These are phyloP conservation scores for Seriola dumerili DNA, from an alignment of 2,113 vertebrate species.

Conservation along the genomic window DNA sequence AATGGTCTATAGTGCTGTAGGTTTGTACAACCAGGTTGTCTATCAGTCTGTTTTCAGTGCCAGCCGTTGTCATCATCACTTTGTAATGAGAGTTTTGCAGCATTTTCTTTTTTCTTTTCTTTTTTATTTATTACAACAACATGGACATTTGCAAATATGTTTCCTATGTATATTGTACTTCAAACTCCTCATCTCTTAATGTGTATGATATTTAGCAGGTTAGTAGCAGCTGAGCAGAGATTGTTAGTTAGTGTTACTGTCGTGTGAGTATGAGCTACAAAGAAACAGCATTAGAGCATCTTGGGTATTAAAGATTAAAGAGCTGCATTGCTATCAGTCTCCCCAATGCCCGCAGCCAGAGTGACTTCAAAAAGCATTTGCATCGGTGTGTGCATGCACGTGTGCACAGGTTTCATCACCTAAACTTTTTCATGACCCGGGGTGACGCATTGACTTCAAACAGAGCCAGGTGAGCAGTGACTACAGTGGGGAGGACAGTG, in stretches of 20 bases:
- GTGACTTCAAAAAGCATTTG: conserved; percentile 55
- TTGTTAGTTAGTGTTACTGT: neutral
- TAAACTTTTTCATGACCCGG: conserved; percentile 46
- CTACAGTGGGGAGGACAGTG: conserved; percentile 4
- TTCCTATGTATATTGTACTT: neutral
- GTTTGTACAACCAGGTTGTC: neutral
- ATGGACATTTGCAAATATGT: too few relatives aligned
- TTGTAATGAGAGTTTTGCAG: too few relatives aligned
- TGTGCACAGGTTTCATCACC: conserved; percentile 61
- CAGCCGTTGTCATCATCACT: neutral
- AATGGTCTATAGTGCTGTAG: conserved; percentile 1
- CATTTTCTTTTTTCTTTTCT: too few relatives aligned
- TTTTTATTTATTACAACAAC: too few relatives aligned
- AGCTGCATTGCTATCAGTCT: conserved; percentile 43
- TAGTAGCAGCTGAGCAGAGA: conserved; percentile 16
- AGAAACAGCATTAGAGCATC: conserved; percentile 40
- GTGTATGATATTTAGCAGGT: conserved; percentile 15
- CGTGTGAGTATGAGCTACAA: conserved; percentile 22
- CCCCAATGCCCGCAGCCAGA: conserved; percentile 44
- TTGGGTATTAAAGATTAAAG: conserved; percentile 66
- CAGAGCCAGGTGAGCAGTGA: conserved; percentile 57
- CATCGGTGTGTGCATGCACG: conserved; percentile 38
- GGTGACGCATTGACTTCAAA: conserved; percentile 59
- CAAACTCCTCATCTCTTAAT: neutral
- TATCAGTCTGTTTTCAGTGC: neutral